Evolutionary conservation across 2,888 invertebrate genomes (phyloP).

Genomic region (Uropetala carovei): DNA sequence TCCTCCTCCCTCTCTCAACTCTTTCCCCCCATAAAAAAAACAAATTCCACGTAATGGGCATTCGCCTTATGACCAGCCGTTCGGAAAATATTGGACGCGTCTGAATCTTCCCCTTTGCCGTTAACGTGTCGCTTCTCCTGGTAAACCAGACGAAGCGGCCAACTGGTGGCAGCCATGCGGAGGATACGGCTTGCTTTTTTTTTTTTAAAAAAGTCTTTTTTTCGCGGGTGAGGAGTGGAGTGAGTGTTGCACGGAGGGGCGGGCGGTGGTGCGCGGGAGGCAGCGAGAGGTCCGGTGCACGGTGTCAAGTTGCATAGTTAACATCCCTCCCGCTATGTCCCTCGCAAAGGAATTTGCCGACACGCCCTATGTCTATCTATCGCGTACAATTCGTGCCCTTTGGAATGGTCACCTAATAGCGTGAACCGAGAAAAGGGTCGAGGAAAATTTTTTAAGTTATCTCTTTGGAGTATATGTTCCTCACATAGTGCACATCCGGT

Average conservation of each 20-base stretch:
- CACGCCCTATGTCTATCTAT: slow-evolving; percentile 32
- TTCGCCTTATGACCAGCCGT: slow-evolving; percentile 27
- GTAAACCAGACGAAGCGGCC: slow-evolving; percentile 29
- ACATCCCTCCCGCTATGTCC: not conserved
- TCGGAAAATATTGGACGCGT: slow-evolving; percentile 32
- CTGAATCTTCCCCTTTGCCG: slow-evolving; percentile 19
- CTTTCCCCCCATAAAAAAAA: not conserved
- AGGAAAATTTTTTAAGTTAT: no score
- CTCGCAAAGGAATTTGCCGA: slow-evolving; percentile 21
- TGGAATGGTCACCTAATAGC: not conserved
- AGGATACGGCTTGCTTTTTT: slow-evolving; percentile 16
- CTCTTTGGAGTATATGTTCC: no score
- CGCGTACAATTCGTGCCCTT: not conserved
- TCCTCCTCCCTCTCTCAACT: not conserved
- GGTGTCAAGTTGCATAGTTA: slow-evolving; percentile 24
- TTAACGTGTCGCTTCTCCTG: slow-evolving; percentile 28
- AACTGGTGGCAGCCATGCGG: slow-evolving; percentile 28
- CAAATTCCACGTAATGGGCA: not conserved
- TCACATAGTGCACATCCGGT: no score
- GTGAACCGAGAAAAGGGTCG: no score
- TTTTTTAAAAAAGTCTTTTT: not conserved
- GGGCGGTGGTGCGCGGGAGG: slow-evolving; percentile 20
- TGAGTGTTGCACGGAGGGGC: not conserved
- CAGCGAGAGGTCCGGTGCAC: not conserved
- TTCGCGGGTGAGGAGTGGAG: not conserved